Base-by-base conservation (phyloP, 2,888 invertebrate genomes). In the Hoplodrina blanda region DNA sequence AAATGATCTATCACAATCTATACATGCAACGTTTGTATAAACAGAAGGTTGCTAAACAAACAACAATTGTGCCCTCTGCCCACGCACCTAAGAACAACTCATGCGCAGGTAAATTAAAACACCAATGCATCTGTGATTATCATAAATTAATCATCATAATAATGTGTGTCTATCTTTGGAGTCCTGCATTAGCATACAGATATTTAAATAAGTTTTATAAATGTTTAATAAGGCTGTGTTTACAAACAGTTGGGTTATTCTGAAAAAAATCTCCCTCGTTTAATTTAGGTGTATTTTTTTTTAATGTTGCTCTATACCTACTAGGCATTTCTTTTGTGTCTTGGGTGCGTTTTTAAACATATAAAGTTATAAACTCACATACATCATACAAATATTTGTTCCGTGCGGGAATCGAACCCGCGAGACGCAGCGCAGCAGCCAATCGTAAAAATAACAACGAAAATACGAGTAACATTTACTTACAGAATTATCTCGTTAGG, bases 81-180 rank as follows among this genome's bases (percentile, higher is more conserved):
- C 76, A 84, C 85, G 67, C 72, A 30, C 17, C 11, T 17, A 69
- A 68, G 57, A 64, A 73, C 63, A 67, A 56, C 50, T 62, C 57
- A 80, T 15, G 66, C 73, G 62, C 68, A 64, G 65, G 64, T 69
- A 67, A 76, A 79, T 85, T 77, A 79, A 70, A 78, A 81, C 78
- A 79, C 70, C 69, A 65, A 81, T 73, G 72, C 46, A 33, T 54
- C n/a, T 57, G 50, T 64, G 60, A 85, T 84, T 85, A 84, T 71
- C 82, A 84, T 84, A 81, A 69, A 84, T 85, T 81, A 83, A 85
- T 79, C 54, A 73, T 75, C 52, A 70, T 78, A 68, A 65, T 76
- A 63, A 49, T 73, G 57, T 72, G 60, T 64, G 37, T n/a, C 53
- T 80, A 80, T 69, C 63, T 80, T 69, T 62, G 65, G 53, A 69